phyloP scores from a whole-genome alignment of 2,113 vertebrate genomes.

The Neopipo cinnamomea region DNA sequence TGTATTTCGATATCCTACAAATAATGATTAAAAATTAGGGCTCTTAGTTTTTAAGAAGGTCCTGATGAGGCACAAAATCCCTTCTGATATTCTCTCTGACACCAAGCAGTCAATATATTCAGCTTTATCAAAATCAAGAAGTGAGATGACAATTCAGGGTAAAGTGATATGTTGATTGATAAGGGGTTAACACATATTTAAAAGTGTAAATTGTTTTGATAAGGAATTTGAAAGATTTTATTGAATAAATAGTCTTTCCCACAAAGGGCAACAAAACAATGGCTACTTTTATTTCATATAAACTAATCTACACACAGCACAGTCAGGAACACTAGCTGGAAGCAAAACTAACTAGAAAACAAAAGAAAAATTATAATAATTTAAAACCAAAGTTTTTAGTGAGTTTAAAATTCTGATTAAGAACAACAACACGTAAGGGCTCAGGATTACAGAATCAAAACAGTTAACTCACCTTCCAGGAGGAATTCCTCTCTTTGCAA shows the following conservation, averaged over 20 bases:
- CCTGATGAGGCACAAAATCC: background rate
- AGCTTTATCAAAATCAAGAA: background rate
- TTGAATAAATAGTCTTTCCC: background rate
- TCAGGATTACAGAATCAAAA: background rate
- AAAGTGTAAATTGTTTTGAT: background rate
- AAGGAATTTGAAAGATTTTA: background rate
- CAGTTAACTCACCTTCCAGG: slow-evolving; percentile 82
- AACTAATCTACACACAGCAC: background rate
- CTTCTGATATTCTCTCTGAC: background rate
- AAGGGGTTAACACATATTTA: background rate
- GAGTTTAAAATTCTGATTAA: background rate
- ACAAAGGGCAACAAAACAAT: background rate
- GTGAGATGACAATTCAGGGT: background rate
- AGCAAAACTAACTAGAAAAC: background rate
- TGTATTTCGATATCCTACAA: background rate
- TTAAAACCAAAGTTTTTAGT: background rate
- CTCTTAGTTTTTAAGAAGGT: background rate
- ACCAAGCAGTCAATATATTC: background rate
- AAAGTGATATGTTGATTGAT: background rate
- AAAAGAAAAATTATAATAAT: background rate
- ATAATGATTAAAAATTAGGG: background rate
- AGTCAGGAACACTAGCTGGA: background rate
- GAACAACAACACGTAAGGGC: background rate
- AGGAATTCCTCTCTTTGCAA: slow-evolving; percentile 86
- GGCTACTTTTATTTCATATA: background rate